phyloP scores from a whole-genome alignment of 2,797 vertebrate genomes.

The Sciurus carolinensis region DNA sequence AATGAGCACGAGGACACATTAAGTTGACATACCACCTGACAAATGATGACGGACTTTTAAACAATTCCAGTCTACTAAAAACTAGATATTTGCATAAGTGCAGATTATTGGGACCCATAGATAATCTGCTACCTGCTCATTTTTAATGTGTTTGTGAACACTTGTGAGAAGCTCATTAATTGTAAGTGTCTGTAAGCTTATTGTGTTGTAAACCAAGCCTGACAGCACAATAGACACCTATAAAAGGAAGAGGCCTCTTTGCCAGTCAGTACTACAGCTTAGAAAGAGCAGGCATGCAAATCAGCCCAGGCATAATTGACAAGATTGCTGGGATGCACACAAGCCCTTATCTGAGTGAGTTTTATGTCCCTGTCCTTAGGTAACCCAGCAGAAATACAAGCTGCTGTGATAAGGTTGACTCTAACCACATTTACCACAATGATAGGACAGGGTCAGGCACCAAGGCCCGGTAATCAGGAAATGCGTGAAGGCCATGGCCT shows the following conservation, averaged over 20 bases:
- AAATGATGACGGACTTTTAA: constrained; percentile 87
- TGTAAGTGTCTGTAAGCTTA: constrained; percentile 87
- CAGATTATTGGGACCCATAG: constrained; percentile 84
- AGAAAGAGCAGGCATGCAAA: constrained; percentile 80
- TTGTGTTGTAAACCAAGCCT: constrained; percentile 86
- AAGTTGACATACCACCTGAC: constrained; percentile 86
- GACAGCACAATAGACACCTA: constrained; percentile 87
- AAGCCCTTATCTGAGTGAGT: constrained; percentile 9
- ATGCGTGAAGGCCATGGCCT: constrained; percentile 78
- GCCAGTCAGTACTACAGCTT: constrained; percentile 65
- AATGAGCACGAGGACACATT: constrained; percentile 85
- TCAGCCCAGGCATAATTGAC: constrained; percentile 65
- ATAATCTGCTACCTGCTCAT: constrained; percentile 86
- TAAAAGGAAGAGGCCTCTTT: constrained; percentile 82
- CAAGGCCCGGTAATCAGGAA: constrained; percentile 49
- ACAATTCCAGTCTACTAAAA: constrained; percentile 84
- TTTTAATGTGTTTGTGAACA: constrained; percentile 87
- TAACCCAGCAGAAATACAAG: constrained; percentile 61
- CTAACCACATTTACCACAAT: constrained; percentile 51
- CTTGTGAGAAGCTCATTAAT: constrained; percentile 85
- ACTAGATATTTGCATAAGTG: constrained; percentile 87
- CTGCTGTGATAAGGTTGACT: background rate
- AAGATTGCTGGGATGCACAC: constrained; percentile 23
- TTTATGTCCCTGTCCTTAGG: constrained; percentile 70
- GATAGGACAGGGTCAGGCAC: constrained; percentile 46